phyloP scores from a whole-genome alignment of 2,113 vertebrate species.

The Pagrus major region DNA sequence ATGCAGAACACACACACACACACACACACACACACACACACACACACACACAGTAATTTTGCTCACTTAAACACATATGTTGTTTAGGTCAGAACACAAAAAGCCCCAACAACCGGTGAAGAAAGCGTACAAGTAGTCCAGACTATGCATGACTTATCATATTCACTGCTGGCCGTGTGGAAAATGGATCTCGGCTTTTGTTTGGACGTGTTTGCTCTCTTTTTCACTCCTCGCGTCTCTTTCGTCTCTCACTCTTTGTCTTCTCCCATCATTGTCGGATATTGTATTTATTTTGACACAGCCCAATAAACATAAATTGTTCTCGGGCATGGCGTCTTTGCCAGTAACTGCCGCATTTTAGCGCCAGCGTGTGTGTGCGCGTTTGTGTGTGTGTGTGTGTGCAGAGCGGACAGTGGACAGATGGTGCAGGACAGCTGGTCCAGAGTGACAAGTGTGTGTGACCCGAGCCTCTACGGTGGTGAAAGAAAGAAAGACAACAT shows the following conservation, averaged over 20 bases:
- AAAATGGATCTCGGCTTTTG: constrained; percentile 58
- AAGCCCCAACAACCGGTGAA: constrained; percentile 41
- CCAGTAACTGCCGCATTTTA: constrained; percentile 62
- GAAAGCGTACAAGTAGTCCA: constrained; percentile 21
- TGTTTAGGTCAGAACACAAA: constrained; percentile 57
- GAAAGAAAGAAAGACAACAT: constrained; percentile 85
- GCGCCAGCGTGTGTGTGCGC: constrained; percentile 38
- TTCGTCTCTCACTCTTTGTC: constrained; percentile 29
- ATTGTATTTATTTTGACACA: constrained; percentile 75
- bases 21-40: constrained; percentile 25
- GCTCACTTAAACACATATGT: constrained; percentile 53
- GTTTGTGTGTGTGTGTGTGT: constrained; percentile 40
- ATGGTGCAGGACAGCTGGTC: constrained; percentile 83
- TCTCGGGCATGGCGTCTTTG: constrained; percentile 50
- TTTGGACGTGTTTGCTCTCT: constrained; percentile 46
- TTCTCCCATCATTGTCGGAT: constrained; percentile 53
- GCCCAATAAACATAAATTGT: constrained; percentile 69
- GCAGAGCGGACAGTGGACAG: constrained; percentile 77
- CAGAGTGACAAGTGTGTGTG: constrained; percentile 83
- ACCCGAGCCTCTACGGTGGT: constrained; percentile 76
- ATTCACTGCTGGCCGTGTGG: constrained; percentile 51
- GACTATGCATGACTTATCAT: constrained; percentile 60
- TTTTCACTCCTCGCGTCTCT: constrained; percentile 3
- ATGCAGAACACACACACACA: constrained; percentile 59
- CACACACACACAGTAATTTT: constrained; percentile 26